These are phyloP conservation scores for Drosophila guanche DNA, from an alignment of 1,140 invertebrate genomes.

Conservation along the genomic window DNA sequence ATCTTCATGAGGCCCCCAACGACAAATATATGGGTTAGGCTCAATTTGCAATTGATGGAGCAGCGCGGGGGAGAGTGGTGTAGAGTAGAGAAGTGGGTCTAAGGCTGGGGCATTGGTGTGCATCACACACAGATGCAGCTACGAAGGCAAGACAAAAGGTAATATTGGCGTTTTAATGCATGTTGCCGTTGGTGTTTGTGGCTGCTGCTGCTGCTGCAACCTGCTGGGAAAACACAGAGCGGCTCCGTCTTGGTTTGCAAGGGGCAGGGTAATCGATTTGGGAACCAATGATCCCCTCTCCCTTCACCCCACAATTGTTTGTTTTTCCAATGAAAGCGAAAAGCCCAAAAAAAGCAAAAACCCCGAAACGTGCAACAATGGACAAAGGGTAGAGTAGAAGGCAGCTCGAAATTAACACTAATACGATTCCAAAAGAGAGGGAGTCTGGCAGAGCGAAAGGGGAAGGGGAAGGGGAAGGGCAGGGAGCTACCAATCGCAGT, in stretches of 20 bases:
- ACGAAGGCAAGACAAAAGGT: conserved; percentile 59
- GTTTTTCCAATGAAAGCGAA: conserved; percentile 65
- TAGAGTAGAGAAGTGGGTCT: conserved; percentile 5
- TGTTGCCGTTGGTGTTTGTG: conserved; percentile 69
- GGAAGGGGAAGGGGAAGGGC: too few species aligned
- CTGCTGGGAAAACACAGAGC: conserved; percentile 66
- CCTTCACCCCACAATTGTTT: conserved; percentile 40
- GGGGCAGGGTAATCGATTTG: conserved; percentile 67
- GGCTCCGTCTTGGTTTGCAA: conserved; percentile 64
- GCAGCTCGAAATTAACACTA: conserved; percentile 72
- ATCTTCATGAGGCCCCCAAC: conserved; percentile 69
- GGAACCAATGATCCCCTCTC: conserved; percentile 36
- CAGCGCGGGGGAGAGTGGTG: background rate
- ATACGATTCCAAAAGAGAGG: conserved; percentile 46
- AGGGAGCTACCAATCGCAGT: too few species aligned
- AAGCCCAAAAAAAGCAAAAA: conserved; percentile 30
- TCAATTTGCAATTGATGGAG: conserved; percentile 50
- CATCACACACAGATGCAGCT: conserved; percentile 47
- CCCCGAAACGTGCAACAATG: conserved; percentile 62
- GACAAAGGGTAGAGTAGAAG: conserved; percentile 43
- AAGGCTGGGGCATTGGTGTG: conserved; percentile 24
- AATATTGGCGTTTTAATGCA: conserved; percentile 64
- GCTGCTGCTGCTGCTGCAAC: conserved; percentile 61
- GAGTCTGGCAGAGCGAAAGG: conserved; percentile 4
- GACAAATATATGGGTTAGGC: conserved; percentile 83